A percentile compares a stretch with the other conserved stretches of the same genome.
phyloP scores from a whole-genome alignment of 1,140 invertebrate species.

The Heliconius hewitsoni region DNA sequence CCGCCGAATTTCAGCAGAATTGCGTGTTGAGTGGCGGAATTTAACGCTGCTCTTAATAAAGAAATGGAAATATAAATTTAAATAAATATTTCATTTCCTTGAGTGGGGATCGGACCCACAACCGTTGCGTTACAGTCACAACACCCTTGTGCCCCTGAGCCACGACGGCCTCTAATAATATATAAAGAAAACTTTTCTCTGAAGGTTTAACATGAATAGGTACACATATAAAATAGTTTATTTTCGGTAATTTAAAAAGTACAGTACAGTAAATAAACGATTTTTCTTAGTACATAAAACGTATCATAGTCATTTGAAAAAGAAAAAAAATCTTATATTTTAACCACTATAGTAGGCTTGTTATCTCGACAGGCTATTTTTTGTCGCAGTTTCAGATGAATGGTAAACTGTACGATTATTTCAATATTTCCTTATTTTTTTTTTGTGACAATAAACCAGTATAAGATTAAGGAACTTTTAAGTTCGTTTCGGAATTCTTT shows the following conservation, averaged over 20 bases:
- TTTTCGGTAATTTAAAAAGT: no score
- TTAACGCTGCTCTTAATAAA: no score
- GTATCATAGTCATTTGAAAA: not conserved
- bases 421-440: slow-evolving; percentile 46
- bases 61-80: no score
- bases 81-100: no score
- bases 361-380: not conserved
- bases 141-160: no score
- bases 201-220: not conserved
- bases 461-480: slow-evolving; percentile 47
- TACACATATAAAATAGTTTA: not conserved
- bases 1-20: no score
- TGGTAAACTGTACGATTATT: slow-evolving; percentile 28
- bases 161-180: no score
- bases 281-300: not conserved
- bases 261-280: no score
- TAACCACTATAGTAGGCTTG: not conserved
- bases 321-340: not conserved
- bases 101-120: no score
- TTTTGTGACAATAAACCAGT: slow-evolving; percentile 53
- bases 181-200: slow-evolving; percentile 38
- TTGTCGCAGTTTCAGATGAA: not conserved
- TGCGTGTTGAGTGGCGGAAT: no score
- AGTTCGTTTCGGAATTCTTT: slow-evolving; percentile 47
- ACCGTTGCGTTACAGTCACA: no score